These are phyloP conservation scores for Leptopilina boulardi DNA, from an alignment of 1,140 invertebrate genomes.

Conservation along the genomic window DNA sequence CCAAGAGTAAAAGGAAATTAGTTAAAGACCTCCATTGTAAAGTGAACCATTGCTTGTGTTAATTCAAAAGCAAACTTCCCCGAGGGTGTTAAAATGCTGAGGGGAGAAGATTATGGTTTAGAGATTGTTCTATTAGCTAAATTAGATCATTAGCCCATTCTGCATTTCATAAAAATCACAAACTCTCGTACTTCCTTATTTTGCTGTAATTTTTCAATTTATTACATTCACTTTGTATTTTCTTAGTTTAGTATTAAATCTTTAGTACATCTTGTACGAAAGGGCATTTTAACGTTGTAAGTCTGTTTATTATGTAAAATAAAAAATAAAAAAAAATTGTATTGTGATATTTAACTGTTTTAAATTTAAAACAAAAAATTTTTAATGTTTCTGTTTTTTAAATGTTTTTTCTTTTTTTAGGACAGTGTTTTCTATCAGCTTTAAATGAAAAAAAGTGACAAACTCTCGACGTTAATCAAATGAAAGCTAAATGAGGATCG, in stretches of 20 bases:
- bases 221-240: too few relatives aligned
- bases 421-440: not conserved
- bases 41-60: slow-evolving; percentile 18
- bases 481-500: not conserved
- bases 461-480: not conserved
- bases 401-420: not conserved
- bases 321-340: too few relatives aligned
- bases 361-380: too few relatives aligned
- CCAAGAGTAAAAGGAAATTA: slow-evolving; percentile 11
- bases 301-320: too few relatives aligned
- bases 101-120: slow-evolving; percentile 40
- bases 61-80: slow-evolving; percentile 37
- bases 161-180: not conserved
- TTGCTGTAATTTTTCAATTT: too few relatives aligned
- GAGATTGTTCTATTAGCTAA: slow-evolving; percentile 52
- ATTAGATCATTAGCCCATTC: slow-evolving; percentile 49
- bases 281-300: too few relatives aligned
- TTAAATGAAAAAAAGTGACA: not conserved
- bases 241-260: too few relatives aligned
- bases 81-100: slow-evolving; percentile 32
- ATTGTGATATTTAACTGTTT: too few relatives aligned
- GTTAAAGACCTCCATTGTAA: slow-evolving; percentile 20
- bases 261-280: too few relatives aligned
- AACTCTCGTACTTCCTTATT: too few relatives aligned
- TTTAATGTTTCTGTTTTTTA: too few relatives aligned